These are phyloP conservation scores for Rapana venosa DNA, from an alignment of 2,888 invertebrate species.

Conservation along the genomic window DNA sequence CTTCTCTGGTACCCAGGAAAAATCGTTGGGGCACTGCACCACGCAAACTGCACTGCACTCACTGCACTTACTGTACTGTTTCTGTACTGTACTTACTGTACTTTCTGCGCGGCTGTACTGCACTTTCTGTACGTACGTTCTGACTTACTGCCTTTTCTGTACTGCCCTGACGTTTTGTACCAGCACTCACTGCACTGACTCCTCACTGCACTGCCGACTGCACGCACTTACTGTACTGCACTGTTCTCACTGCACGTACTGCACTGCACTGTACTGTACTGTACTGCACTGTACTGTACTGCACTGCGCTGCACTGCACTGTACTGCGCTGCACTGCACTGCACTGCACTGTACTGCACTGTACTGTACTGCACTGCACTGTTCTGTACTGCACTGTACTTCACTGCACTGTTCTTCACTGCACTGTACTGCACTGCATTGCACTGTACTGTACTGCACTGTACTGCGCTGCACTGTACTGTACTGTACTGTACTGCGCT, in stretches of 20 bases:
- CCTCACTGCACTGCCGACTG: background rate
- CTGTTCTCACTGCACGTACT: background rate
- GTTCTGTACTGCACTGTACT: background rate
- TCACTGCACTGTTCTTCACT: background rate
- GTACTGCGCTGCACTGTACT: background rate
- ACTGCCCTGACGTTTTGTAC: background rate
- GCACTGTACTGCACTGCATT: conserved; percentile 16
- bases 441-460: conserved; percentile 9
- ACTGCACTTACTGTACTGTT: conserved; percentile 1
- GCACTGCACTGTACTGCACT: background rate
- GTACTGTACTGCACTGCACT: background rate
- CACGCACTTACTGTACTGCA: conserved; percentile 9
- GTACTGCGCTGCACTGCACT: conserved; percentile 5
- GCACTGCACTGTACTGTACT: background rate
- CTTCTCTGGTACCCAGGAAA: too few species aligned
- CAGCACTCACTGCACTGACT: background rate
- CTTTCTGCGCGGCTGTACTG: too few species aligned
- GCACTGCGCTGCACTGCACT: conserved; percentile 8
- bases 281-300: background rate
- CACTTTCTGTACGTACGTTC: too few species aligned
- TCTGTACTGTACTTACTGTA: too few species aligned
- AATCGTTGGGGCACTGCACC: conserved; percentile 5
- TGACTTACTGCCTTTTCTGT: too few species aligned
- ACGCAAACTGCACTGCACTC: background rate
- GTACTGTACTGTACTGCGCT: conserved; percentile 2